Conservation (phyloP, 2,888 invertebrate genomes). For the Ophion ventricosus region DNA sequence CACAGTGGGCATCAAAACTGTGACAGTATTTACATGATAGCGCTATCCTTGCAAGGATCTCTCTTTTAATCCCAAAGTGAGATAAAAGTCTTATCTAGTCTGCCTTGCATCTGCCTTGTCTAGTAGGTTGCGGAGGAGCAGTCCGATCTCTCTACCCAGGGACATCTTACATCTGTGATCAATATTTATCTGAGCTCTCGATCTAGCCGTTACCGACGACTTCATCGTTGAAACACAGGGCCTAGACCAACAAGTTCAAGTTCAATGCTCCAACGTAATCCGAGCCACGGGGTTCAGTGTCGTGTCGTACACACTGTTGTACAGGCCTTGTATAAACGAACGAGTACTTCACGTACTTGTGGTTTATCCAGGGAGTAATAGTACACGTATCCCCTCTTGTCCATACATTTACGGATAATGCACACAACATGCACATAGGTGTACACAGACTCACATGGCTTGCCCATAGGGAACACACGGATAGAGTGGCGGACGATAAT, state of each 20-base stretch:
- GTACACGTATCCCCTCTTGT: constrained; percentile 44
- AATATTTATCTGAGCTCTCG: constrained; percentile 5
- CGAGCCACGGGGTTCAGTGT: constrained; percentile 50
- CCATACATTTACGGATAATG: constrained; percentile 53
- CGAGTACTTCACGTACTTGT: constrained; percentile 31
- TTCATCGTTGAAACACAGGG: constrained; percentile 24
- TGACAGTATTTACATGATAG: background rate
- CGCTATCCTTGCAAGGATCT: background rate
- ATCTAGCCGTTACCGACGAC: constrained; percentile 9
- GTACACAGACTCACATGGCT: background rate
- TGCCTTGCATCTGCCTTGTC: background rate
- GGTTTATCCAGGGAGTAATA: constrained; percentile 29
- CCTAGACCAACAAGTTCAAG: constrained; percentile 59
- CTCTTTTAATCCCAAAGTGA: background rate
- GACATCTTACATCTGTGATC: background rate
- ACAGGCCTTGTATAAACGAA: constrained; percentile 18
- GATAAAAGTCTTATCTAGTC: background rate
- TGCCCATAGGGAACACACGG: constrained; percentile 50
- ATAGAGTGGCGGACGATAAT: constrained; percentile 73
- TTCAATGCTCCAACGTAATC: constrained; percentile 57
- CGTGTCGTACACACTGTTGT: constrained; percentile 35
- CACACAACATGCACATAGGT: constrained; percentile 8
- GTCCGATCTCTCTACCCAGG: background rate
- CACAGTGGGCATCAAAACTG: background rate
- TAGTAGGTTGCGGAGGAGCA: background rate